Conservation (phyloP, 2,797 vertebrate species). For the Phoebastria nigripes region DNA sequence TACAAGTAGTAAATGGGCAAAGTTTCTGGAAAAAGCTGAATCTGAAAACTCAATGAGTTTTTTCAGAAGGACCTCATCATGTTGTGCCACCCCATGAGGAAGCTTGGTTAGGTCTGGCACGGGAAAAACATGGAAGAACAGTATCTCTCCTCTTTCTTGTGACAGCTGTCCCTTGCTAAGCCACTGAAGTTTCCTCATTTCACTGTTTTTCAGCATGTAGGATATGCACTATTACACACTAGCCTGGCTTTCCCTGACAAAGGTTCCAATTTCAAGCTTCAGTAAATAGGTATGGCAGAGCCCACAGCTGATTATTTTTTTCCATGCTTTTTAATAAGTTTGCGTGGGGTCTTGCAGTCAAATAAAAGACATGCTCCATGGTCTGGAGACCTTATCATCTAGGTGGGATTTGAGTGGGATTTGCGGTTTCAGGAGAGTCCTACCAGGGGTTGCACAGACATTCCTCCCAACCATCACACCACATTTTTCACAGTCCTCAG, state of each 20-base stretch:
- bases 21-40: neutral
- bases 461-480: neutral
- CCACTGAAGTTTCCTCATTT: neutral
- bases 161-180: neutral
- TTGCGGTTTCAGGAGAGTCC: neutral
- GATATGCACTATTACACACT: neutral
- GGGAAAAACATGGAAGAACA: neutral
- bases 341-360: neutral
- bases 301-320: neutral
- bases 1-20: neutral
- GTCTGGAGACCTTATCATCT: neutral
- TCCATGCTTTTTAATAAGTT: neutral
- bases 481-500: neutral
- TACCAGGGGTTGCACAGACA: neutral
- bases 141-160: neutral
- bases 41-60: neutral
- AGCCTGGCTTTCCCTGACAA: neutral
- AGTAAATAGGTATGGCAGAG: neutral
- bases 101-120: neutral
- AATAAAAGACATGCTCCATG: neutral
- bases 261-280: neutral
- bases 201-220: neutral
- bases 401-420: neutral
- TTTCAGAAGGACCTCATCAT: neutral
- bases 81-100: neutral